phyloP scores from a whole-genome alignment of 1,140 invertebrate genomes.

The Eulimnadia texana region DNA sequence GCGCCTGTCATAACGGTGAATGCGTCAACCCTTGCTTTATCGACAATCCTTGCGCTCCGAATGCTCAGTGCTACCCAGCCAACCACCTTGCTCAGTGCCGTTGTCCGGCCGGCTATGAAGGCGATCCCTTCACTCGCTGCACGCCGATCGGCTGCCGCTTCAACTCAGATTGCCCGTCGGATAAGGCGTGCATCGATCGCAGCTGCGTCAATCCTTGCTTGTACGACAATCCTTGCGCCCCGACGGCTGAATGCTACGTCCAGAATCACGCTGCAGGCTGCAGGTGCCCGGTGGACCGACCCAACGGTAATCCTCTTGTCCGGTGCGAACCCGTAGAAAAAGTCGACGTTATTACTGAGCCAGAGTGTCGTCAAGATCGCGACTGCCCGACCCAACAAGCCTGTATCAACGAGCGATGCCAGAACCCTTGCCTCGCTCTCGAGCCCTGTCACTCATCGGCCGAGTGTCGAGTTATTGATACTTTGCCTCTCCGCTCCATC shows the following conservation, averaged over 20 bases:
- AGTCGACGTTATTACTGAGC: constrained; percentile 38
- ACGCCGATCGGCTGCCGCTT: constrained; percentile 43
- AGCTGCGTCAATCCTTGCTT: constrained; percentile 58
- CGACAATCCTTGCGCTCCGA: constrained; percentile 44
- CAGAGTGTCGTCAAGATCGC: constrained; percentile 50
- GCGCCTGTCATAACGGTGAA: constrained; percentile 45
- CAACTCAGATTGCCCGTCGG: constrained; percentile 55
- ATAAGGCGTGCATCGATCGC: constrained; percentile 35
- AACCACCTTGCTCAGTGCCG: constrained; percentile 51
- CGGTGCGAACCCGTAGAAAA: constrained; percentile 36
- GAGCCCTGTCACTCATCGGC: constrained; percentile 62
- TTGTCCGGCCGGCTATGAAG: constrained; percentile 56
- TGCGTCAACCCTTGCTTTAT: constrained; percentile 25
- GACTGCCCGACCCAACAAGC: constrained; percentile 65
- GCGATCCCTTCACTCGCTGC: constrained; percentile 54
- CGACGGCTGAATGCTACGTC: constrained; percentile 61
- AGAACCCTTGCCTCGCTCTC: constrained; percentile 61
- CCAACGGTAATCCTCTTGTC: constrained; percentile 50
- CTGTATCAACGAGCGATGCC: constrained; percentile 64
- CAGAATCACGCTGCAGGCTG: constrained; percentile 57
- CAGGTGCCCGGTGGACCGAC: constrained; percentile 55
- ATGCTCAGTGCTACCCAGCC: constrained; percentile 48
- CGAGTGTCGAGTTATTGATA: constrained; percentile 60
- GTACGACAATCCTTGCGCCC: constrained; percentile 47
- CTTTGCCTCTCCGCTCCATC: constrained; percentile 70